Evolutionary conservation across 2,113 vertebrate species (phyloP).

Genomic region (Hystrix cristata): DNA sequence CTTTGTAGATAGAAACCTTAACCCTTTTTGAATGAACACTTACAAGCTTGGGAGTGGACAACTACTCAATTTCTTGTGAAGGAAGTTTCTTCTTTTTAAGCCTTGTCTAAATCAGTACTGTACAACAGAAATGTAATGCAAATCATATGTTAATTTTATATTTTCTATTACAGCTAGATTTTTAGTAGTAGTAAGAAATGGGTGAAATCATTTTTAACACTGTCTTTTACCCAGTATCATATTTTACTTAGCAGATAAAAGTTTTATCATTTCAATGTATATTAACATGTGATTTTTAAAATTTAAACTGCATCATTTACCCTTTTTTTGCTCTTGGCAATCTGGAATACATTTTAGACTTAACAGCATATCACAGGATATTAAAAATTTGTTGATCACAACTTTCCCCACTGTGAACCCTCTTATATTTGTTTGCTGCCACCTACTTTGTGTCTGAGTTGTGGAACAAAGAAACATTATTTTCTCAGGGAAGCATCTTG

Average conservation of each 20-base stretch:
- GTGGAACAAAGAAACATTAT: background rate
- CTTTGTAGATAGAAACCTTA: background rate
- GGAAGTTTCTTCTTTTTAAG: conserved; percentile 20
- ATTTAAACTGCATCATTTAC: background rate
- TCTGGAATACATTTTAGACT: background rate
- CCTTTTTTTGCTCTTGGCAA: conserved; percentile 14
- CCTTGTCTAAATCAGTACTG: background rate
- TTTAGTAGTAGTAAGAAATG: background rate
- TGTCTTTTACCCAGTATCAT: background rate
- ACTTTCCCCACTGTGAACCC: background rate
- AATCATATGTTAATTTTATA: background rate
- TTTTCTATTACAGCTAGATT: background rate
- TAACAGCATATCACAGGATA: background rate
- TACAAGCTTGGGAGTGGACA: background rate
- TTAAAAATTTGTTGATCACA: background rate
- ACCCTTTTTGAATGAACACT: background rate
- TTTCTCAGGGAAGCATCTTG: background rate
- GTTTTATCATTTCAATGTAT: conserved; percentile 15
- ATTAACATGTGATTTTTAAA: conserved; percentile 15
- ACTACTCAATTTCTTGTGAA: background rate
- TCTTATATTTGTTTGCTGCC: background rate
- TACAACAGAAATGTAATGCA: background rate
- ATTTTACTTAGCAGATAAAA: conserved; percentile 55
- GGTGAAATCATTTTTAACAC: conserved; percentile 39
- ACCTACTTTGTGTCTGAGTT: background rate